Conservation (phyloP, 2,888 invertebrate genomes). For the Myopa tessellatipennis region DNA sequence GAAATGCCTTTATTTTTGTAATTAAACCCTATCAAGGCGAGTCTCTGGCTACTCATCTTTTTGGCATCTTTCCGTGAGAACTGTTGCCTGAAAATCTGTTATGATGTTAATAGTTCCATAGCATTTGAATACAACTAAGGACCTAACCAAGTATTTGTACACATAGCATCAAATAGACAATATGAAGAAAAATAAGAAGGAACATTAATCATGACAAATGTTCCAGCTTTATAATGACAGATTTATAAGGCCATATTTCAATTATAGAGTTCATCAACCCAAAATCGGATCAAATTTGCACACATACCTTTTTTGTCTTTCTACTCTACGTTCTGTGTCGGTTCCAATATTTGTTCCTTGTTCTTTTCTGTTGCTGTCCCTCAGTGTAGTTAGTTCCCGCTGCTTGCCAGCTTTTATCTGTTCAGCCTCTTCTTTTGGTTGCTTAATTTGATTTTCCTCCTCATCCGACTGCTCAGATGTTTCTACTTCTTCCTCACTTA, state of each 20-base stretch:
- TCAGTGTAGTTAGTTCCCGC: too few species aligned
- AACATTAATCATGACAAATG: neutral
- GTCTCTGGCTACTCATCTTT: constrained; percentile 50
- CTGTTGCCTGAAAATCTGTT: neutral
- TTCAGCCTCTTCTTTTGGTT: neutral
- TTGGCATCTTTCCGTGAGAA: constrained; percentile 55
- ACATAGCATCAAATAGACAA: neutral
- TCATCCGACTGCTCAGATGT: neutral
- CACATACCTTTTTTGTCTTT: constrained; percentile 2
- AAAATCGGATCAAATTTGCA: too few species aligned
- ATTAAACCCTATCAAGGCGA: constrained; percentile 52
- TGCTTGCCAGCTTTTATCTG: neutral
- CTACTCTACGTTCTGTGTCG: neutral
- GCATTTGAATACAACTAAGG: neutral
- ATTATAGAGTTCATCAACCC: neutral
- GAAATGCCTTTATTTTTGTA: constrained; percentile 51
- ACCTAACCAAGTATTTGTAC: neutral
- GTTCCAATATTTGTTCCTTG: too few species aligned
- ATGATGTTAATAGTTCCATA: neutral
- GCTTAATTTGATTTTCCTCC: neutral
- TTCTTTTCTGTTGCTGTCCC: too few species aligned
- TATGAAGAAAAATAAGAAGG: neutral
- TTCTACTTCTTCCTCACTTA: constrained; percentile 50
- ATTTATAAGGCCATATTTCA: neutral
- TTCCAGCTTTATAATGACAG: too few species aligned